Conservation (phyloP, 2,113 vertebrate genomes). For the Anas platyrhynchos region DNA sequence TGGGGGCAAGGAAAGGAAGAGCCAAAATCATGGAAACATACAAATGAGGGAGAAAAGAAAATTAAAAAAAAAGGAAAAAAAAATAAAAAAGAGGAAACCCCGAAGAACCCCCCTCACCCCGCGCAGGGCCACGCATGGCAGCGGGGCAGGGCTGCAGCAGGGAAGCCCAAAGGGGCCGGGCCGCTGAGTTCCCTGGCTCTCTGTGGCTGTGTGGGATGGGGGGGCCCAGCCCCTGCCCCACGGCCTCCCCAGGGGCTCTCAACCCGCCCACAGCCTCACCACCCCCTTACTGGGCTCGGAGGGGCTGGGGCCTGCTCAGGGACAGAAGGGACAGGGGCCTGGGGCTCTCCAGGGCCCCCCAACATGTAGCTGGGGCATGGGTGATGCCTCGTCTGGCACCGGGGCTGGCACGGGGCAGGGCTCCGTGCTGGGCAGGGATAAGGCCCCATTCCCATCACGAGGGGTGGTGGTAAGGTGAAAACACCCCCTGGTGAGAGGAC, state of each 20-base stretch:
- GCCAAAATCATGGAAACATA: slow-evolving; percentile 96
- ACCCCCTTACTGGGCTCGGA: too few relatives aligned
- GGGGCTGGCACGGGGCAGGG: not conserved
- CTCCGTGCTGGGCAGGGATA: fast-evolving
- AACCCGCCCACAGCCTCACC: not conserved
- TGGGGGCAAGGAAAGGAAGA: slow-evolving; percentile 91
- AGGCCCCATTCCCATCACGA: not conserved
- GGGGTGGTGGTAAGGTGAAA: not conserved
- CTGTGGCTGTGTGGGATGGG: slow-evolving; percentile 21
- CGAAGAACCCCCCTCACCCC: slow-evolving; percentile 50
- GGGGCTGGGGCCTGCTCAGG: fast-evolving
- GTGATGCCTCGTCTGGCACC: not conserved
- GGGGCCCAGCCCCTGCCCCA: not conserved
- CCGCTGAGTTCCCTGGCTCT: not conserved
- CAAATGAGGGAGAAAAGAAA: slow-evolving; percentile 94
- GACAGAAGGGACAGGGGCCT: not conserved
- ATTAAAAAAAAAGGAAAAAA: slow-evolving; percentile 82
- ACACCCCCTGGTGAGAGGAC: not conserved
- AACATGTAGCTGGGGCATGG: not conserved
- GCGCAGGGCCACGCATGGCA: not conserved
- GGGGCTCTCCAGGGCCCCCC: not conserved
- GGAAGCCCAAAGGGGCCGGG: not conserved
- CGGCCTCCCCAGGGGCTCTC: not conserved
- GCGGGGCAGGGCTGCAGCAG: not conserved
- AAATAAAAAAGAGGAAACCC: slow-evolving; percentile 37